phyloP scores from a whole-genome alignment of 1,140 invertebrate genomes.

The Sitophilus oryzae region DNA sequence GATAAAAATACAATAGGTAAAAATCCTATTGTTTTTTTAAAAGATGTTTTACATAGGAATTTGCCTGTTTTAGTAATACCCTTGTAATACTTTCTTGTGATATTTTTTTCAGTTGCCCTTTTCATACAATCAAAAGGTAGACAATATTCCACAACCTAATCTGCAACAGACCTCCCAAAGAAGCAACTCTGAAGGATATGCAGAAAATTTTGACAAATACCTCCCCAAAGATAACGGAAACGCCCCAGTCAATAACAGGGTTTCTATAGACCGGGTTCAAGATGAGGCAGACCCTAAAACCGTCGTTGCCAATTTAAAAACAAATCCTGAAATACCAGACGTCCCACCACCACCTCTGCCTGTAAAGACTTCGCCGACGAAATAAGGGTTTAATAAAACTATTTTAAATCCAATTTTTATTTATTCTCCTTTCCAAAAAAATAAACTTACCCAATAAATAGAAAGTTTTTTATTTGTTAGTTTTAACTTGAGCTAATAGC shows the following conservation, averaged over 20 bases:
- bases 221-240: not conserved
- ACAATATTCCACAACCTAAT: not conserved
- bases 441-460: no score
- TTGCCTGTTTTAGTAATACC: not conserved
- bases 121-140: not conserved
- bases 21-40: no score
- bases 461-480: not conserved
- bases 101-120: not conserved
- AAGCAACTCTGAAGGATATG: not conserved
- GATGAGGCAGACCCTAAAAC: slow-evolving; percentile 20
- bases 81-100: not conserved
- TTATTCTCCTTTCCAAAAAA: slow-evolving; percentile 6
- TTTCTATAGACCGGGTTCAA: not conserved
- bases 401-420: no score
- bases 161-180: not conserved
- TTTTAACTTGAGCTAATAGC: slow-evolving; percentile 3
- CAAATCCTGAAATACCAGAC: slow-evolving; percentile 24
- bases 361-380: slow-evolving; percentile 2
- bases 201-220: slow-evolving; percentile 11
- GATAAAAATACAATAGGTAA: no score
- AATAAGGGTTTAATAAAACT: not conserved
- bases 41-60: no score
- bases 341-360: slow-evolving; percentile 25
- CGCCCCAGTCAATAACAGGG: not conserved
- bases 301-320: slow-evolving; percentile 23